These are phyloP conservation scores for Darevskia mixta DNA, from an alignment of 2,797 vertebrate genomes.

Conservation along the genomic window DNA sequence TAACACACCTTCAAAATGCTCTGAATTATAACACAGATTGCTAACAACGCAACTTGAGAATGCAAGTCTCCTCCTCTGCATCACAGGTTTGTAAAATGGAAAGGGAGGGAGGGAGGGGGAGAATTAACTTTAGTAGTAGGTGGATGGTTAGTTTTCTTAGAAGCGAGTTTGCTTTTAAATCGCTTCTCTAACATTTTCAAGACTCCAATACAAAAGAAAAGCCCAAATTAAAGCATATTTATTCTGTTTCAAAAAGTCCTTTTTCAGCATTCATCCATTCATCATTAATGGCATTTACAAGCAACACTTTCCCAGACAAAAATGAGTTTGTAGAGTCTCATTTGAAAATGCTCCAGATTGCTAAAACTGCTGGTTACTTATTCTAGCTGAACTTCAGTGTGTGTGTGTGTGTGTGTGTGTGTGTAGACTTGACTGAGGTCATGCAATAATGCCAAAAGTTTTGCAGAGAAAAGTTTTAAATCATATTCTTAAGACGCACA, in stretches of 20 bases:
- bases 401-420: too few species aligned
- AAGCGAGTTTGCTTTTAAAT: neutral
- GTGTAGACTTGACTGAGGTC: neutral
- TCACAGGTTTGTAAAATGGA: neutral
- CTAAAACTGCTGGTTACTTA: neutral
- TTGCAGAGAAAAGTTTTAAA: neutral
- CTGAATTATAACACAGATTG: neutral
- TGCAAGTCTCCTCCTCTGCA: neutral
- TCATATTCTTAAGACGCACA: neutral
- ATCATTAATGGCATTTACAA: neutral
- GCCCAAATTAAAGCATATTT: neutral
- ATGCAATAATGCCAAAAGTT: neutral
- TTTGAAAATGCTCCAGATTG: neutral
- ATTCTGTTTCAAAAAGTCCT: neutral
- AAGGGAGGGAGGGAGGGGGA: neutral
- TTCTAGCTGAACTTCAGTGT: neutral
- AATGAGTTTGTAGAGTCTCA: neutral
- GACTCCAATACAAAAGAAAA: neutral
- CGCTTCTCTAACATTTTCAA: neutral
- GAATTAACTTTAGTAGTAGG: neutral
- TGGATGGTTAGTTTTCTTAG: conserved; percentile 11
- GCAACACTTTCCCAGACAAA: neutral
- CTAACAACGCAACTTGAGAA: conserved; percentile 27
- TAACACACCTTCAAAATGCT: conserved; percentile 9
- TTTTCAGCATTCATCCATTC: neutral